These are phyloP conservation scores for Zaprionus gabonicus DNA, from an alignment of 1,140 invertebrate species.

Conservation along the genomic window DNA sequence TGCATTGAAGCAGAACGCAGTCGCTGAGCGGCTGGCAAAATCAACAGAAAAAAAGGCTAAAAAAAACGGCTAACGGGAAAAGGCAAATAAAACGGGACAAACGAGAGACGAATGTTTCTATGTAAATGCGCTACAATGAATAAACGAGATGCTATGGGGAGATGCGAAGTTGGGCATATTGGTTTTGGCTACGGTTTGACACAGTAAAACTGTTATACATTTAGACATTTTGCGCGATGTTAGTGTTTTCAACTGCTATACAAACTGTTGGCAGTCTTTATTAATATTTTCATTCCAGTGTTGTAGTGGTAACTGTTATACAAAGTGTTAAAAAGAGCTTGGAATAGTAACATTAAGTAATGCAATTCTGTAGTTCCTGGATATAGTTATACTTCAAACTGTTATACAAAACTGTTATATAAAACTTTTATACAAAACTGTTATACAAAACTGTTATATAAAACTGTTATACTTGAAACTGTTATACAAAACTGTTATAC, in stretches of 20 bases:
- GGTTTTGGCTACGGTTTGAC: background rate
- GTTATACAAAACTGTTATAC: constrained; percentile 24
- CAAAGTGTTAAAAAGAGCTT: background rate
- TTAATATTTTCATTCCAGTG: background rate
- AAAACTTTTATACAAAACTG: too few relatives aligned
- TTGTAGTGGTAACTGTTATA: background rate
- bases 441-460: background rate
- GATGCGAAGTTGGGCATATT: background rate
- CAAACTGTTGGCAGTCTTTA: too few relatives aligned
- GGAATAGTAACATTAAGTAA: too few relatives aligned
- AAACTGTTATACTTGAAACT: background rate
- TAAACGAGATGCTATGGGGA: background rate
- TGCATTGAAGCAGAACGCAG: constrained; percentile 79
- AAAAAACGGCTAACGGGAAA: constrained; percentile 26
- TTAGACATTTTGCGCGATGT: too few relatives aligned
- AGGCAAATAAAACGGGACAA: constrained; percentile 28
- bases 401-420: background rate
- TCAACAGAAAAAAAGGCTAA: constrained; percentile 47
- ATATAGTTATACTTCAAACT: background rate
- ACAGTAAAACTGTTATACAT: constrained; percentile 18
- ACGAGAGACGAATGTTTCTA: constrained; percentile 33
- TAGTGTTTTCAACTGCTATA: too few relatives aligned
- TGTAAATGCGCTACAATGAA: constrained; percentile 51
- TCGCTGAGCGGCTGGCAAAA: constrained; percentile 67
- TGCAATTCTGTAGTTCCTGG: background rate